Conservation (phyloP, 2,888 invertebrate genomes). For the Crocallis elinguaria region DNA sequence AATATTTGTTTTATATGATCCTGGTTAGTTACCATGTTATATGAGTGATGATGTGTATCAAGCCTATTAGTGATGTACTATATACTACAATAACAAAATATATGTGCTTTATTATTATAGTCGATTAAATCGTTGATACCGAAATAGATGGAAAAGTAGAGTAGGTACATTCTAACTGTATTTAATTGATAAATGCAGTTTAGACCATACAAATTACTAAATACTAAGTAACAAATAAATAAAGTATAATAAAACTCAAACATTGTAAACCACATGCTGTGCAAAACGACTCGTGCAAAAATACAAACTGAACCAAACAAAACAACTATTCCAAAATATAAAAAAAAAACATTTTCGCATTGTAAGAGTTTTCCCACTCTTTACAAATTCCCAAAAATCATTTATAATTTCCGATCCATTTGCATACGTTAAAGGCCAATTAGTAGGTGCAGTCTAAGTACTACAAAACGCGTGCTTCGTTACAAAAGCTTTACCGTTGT, state of each 20-base stretch:
- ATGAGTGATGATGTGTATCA: slow-evolving; percentile 30
- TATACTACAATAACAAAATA: no score
- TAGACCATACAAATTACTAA: neutral
- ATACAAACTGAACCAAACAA: slow-evolving; percentile 6
- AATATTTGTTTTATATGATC: slow-evolving; percentile 45
- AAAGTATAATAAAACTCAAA: slow-evolving; percentile 11
- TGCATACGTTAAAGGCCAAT: slow-evolving; percentile 71
- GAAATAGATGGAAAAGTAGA: no score
- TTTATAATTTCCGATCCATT: slow-evolving; percentile 55
- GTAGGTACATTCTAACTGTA: neutral
- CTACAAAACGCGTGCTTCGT: slow-evolving; percentile 79
- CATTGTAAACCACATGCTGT: slow-evolving; percentile 29
- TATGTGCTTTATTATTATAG: neutral
- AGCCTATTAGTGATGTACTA: slow-evolving; percentile 31
- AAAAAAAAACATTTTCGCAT: slow-evolving; percentile 5
- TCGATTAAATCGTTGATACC: no score
- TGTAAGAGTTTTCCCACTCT: slow-evolving; percentile 43
- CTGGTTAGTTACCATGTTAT: slow-evolving; percentile 48
- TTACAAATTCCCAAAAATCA: slow-evolving; percentile 48
- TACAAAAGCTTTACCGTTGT: slow-evolving; percentile 90
- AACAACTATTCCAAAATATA: neutral
- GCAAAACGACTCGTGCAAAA: slow-evolving; percentile 25
- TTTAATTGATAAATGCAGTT: neutral
- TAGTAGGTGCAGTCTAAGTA: slow-evolving; percentile 81
- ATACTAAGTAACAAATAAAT: slow-evolving; percentile 6